A percentile compares a stretch with the other conserved stretches of the same genome.
These are phyloP conservation scores for Bombus huntii DNA, from an alignment of 1,140 invertebrate species.

Conservation along the genomic window DNA sequence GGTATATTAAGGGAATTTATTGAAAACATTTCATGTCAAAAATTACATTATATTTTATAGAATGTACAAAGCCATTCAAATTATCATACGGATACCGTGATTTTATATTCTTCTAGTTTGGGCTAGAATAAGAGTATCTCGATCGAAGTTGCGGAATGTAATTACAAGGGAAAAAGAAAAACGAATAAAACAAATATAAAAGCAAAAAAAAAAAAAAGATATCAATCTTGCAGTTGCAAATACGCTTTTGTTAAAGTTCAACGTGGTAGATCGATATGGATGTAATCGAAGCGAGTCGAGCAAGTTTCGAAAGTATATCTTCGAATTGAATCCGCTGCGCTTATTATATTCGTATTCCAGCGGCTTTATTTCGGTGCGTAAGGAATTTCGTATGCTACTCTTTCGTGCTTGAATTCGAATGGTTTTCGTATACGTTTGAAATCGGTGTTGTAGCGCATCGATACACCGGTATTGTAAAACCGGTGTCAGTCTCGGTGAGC, in stretches of 20 bases:
- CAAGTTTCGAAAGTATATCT: constrained; percentile 20
- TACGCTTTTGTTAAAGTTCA: not conserved
- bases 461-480: not conserved
- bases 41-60: not conserved
- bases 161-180: not conserved
- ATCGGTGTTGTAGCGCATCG: constrained; percentile 44
- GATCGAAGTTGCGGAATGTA: not conserved
- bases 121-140: too few species aligned
- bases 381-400: constrained; percentile 26
- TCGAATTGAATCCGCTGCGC: constrained; percentile 51
- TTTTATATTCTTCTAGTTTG: not conserved
- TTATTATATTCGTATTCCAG: constrained; percentile 30
- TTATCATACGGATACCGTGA: not conserved
- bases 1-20: not conserved
- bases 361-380: constrained; percentile 9
- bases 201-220: not conserved
- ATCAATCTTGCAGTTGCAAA: not conserved
- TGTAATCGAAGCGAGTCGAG: not conserved
- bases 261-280: too few species aligned
- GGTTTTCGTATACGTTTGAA: constrained; percentile 30
- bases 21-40: not conserved
- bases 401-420: constrained; percentile 24
- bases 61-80: not conserved
- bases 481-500: not conserved
- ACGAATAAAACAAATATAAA: not conserved